Conservation (phyloP, 2,888 invertebrate species). For the Sesia bembeciformis region DNA sequence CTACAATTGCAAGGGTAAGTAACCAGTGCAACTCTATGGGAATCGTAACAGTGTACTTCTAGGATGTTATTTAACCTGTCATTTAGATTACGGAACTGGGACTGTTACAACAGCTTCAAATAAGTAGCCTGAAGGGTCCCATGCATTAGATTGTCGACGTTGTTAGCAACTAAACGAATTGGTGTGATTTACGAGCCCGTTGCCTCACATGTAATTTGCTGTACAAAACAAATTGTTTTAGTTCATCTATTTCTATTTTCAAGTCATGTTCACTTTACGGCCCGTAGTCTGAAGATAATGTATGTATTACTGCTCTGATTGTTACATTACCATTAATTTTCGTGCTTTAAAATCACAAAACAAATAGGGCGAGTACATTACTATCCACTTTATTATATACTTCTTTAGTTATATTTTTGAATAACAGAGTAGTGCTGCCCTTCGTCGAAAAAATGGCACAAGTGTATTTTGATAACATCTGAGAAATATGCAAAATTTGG, state of each 20-base stretch:
- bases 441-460: too few relatives aligned
- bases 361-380: too few relatives aligned
- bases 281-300: background rate
- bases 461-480: too few relatives aligned
- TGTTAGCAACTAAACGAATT: conserved; percentile 14
- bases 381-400: too few relatives aligned
- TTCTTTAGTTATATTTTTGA: too few relatives aligned
- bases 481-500: too few relatives aligned
- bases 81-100: conserved; percentile 12
- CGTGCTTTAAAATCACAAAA: background rate
- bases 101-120: conserved; percentile 14
- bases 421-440: too few relatives aligned
- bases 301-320: background rate
- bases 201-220: conserved; percentile 27
- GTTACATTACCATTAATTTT: background rate
- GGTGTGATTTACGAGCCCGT: conserved; percentile 28
- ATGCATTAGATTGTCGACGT: conserved; percentile 12
- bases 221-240: conserved; percentile 3
- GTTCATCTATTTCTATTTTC: background rate
- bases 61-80: conserved; percentile 2
- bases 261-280: background rate
- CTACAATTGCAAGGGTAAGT: too few relatives aligned
- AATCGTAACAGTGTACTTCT: too few relatives aligned
- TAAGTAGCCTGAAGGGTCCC: conserved; percentile 16
- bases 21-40: too few relatives aligned